Conservation (phyloP, 2,113 vertebrate genomes). For the Prunella himalayana region DNA sequence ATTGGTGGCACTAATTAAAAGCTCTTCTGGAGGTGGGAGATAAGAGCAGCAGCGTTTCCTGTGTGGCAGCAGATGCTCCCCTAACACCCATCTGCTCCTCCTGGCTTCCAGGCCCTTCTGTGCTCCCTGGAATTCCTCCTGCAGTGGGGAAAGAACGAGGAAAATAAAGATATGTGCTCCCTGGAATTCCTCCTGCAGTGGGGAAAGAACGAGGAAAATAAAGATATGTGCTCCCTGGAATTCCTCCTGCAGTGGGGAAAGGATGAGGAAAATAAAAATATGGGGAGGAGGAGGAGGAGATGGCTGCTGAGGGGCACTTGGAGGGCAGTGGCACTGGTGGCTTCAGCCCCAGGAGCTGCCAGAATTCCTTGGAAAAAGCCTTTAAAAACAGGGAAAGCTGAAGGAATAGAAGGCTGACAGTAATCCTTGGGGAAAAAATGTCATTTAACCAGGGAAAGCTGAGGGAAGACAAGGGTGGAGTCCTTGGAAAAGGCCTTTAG, state of each 20-base stretch:
- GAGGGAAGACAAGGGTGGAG: not conserved
- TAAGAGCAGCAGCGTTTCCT: not conserved
- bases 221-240: not conserved
- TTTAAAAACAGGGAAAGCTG: not conserved
- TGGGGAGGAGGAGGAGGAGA: fast-evolving
- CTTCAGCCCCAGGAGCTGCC: not conserved
- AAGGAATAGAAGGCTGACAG: fast-evolving
- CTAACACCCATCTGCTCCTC: not conserved
- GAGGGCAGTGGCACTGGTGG: not conserved
- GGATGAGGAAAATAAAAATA: fast-evolving
- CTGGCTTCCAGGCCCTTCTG: not conserved
- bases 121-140: not conserved
- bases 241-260: not conserved
- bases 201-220: fast-evolving
- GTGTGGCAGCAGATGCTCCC: not conserved
- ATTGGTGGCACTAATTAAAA: slow-evolving; percentile 24
- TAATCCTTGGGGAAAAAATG: not conserved
- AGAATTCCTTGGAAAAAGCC: not conserved
- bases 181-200: not conserved
- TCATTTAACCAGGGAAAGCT: not conserved
- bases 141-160: fast-evolving
- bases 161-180: not conserved
- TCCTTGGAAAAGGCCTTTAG: not conserved
- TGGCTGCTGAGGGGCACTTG: fast-evolving
- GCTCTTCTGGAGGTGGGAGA: not conserved